Base-by-base conservation (phyloP, 1,140 invertebrate genomes). In the Aphaenogaster rudis region DNA sequence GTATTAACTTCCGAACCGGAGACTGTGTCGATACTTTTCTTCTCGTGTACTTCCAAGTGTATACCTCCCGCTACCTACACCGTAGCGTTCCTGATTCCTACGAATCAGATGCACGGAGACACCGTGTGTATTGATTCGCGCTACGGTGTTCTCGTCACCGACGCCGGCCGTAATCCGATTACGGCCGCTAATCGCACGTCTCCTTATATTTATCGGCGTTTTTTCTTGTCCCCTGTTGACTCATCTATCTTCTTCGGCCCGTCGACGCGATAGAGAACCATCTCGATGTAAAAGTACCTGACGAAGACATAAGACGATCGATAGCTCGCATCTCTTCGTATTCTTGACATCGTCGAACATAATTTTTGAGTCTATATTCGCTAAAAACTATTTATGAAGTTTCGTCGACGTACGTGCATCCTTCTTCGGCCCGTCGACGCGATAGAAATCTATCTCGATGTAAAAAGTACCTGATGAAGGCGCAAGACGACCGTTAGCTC, bases 1-100 rank as follows among this genome's bases (percentile, higher is more conserved):
- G 76, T 64, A 67, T 89, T 74, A 63, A 86, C 64, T 28, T 82
- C 61, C 84, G 11, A 36, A 28, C 28, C 54, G 50, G 57, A 64
- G 86, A 82, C 17, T 63, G 77, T n/a, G 42, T 86, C 71, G 57
- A 71, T 89, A 72, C 52, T 50, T 39, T 76, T 80, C n/a, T 66
- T 89, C 88, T 89, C 72, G 39, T 88, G 87, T 86, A 80, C 42
- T 48, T 66, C 77, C 77, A n/a, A 45, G 39, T 66, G 11, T 66
- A 78, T 36, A 78, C 28, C 17, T 45, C 21, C 39, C 21, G 42
- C n/a, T 48, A 69, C 21, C n/a, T 28, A 42, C 42, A 50, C 13
- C 66, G 45, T 45, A 50, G 63, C 15, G 63, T 42, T n/a, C 36
- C 63, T 66, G 33, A 36, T 42, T n/a, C 36, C 63, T 66, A 42